A percentile compares a stretch with the other conserved stretches of the same genome.
Evolutionary conservation across 2,113 vertebrate species (phyloP).

Genomic region (Cromileptes altivelis): DNA sequence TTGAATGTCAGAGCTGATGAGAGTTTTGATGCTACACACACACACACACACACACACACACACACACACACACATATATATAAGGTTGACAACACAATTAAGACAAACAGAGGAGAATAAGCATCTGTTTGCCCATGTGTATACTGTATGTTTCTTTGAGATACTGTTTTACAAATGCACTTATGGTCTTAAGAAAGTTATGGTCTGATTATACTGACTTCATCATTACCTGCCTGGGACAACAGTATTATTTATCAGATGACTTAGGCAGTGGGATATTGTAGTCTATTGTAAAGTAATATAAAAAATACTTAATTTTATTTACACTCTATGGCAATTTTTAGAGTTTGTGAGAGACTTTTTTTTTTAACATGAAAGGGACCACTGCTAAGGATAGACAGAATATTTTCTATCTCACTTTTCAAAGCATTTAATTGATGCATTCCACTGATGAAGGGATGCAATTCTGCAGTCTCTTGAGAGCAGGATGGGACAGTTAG

Average conservation of each 20-base stretch:
- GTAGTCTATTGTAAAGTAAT: neutral
- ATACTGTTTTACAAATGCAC: conserved; percentile 1
- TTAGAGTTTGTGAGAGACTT: neutral
- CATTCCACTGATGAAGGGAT: conserved; percentile 19
- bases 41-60: no score
- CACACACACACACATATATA: no score
- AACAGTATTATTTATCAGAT: conserved; percentile 4
- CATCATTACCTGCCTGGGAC: neutral
- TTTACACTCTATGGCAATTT: no score
- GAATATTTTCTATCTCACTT: neutral
- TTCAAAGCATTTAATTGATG: neutral
- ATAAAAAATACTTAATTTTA: neutral
- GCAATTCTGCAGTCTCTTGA: conserved; percentile 59
- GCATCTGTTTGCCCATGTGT: neutral
- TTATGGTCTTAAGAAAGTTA: neutral
- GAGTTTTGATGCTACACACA: no score
- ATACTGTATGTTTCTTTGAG: neutral
- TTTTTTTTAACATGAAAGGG: conserved; percentile 11
- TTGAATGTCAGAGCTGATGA: neutral
- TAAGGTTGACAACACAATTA: no score
- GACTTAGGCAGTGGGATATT: conserved; percentile 7
- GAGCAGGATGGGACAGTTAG: conserved; percentile 10
- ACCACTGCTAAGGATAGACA: neutral
- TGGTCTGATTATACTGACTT: neutral
- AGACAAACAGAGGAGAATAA: no score